Percentiles rank a stretch among this genome's conserved stretches.
Conservation (phyloP, 1,140 invertebrate species). For the Xylocopa sonorina region DNA sequence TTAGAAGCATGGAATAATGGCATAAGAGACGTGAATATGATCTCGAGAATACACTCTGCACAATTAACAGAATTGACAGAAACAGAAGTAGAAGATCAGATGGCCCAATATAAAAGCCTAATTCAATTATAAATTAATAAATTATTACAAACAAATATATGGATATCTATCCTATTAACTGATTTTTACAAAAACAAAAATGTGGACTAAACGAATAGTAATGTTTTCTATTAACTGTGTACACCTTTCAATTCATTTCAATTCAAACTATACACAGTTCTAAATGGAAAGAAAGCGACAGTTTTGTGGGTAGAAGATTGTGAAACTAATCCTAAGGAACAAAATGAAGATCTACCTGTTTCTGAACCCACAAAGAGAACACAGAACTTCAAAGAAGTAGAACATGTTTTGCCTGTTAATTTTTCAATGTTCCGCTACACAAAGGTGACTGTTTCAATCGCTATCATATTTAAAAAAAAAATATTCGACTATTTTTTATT, state of each 20-base stretch:
- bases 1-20: conserved; percentile 29
- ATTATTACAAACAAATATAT: conserved; percentile 41
- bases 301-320: too few relatives aligned
- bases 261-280: not conserved
- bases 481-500: too few relatives aligned
- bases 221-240: conserved; percentile 22
- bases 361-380: too few relatives aligned
- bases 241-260: conserved; percentile 13
- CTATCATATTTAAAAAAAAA: too few relatives aligned
- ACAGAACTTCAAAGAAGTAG: too few relatives aligned
- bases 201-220: conserved; percentile 18
- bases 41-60: conserved; percentile 15
- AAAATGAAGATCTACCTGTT: too few relatives aligned
- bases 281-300: too few relatives aligned
- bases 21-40: conserved; percentile 16
- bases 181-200: conserved; percentile 28
- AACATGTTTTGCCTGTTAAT: too few relatives aligned
- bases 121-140: conserved; percentile 24
- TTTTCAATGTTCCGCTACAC: too few relatives aligned
- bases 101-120: conserved; percentile 28
- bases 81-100: conserved; percentile 20
- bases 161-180: conserved; percentile 19
- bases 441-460: too few relatives aligned
- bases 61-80: conserved; percentile 26
- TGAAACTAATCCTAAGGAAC: too few relatives aligned